A percentile compares a stretch with the other conserved stretches of the same genome.
Evolutionary conservation across 2,888 invertebrate species (phyloP).

Genomic region (Papilio elwesi): DNA sequence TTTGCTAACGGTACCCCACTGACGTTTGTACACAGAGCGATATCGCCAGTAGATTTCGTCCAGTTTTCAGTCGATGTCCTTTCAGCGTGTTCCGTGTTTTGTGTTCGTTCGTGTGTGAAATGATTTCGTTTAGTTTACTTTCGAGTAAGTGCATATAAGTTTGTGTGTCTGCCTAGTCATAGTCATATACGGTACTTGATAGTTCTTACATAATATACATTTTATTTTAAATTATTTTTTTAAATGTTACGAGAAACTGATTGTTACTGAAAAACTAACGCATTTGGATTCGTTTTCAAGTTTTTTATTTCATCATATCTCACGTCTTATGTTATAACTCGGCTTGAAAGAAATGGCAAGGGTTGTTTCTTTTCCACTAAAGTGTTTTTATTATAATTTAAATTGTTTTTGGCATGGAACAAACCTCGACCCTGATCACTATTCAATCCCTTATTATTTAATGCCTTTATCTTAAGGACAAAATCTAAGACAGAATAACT

Average conservation of each 20-base stretch:
- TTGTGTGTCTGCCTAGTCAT: neutral
- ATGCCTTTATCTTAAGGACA: no score
- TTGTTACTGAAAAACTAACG: neutral
- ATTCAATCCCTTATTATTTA: no score
- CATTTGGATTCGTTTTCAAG: neutral
- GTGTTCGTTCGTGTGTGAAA: conserved; percentile 15
- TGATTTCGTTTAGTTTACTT: neutral
- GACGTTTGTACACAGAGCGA: conserved; percentile 46
- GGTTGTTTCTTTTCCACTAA: no score
- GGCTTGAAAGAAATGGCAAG: no score
- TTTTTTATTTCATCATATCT: no score
- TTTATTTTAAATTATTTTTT: neutral
- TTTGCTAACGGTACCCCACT: conserved; percentile 47
- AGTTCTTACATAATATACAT: neutral
- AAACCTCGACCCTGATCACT: no score
- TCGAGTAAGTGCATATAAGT: neutral
- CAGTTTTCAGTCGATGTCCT: conserved; percentile 49
- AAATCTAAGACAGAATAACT: neutral
- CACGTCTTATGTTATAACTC: no score
- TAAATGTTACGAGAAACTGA: conserved; percentile 5
- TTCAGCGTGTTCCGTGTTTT: conserved; percentile 33
- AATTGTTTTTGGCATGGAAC: no score
- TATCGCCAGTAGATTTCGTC: conserved; percentile 51
- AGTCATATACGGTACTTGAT: neutral
- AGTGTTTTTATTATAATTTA: no score